Percentiles rank a stretch among this genome's conserved stretches.
These are phyloP conservation scores for Aromia moschata DNA, from an alignment of 2,888 invertebrate species.

Conservation along the genomic window DNA sequence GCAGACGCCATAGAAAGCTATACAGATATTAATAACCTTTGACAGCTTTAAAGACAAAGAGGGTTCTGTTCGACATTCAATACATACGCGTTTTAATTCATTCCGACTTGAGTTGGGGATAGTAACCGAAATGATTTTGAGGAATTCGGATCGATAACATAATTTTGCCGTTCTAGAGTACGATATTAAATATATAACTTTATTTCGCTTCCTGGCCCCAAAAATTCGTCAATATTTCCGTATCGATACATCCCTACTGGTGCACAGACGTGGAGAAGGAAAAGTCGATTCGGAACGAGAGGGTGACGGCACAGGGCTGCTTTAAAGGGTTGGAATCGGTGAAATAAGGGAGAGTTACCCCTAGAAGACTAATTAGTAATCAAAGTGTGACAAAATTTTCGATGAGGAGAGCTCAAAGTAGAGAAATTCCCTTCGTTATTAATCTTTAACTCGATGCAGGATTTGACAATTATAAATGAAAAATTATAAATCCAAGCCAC, in stretches of 20 bases:
- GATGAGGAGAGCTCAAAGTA: constrained; percentile 46
- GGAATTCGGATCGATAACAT: constrained; percentile 27
- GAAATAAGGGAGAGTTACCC: constrained; percentile 61
- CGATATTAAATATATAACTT: constrained; percentile 8
- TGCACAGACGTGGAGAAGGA: constrained; percentile 21
- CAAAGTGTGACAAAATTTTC: constrained; percentile 65
- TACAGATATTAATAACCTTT: constrained; percentile 53
- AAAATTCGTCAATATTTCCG: background rate
- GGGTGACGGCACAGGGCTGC: constrained; percentile 41
- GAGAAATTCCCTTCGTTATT: constrained; percentile 44
- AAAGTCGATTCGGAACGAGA: constrained; percentile 35
- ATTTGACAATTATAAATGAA: constrained; percentile 41
- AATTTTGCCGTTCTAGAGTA: background rate
- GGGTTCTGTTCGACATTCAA: constrained; percentile 40
- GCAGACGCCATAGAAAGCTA: constrained; percentile 33
- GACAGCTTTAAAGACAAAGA: constrained; percentile 53
- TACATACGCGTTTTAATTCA: constrained; percentile 46
- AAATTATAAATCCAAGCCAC: constrained; percentile 29
- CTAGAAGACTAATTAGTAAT: constrained; percentile 70
- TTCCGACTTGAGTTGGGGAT: constrained; percentile 22
- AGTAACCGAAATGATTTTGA: constrained; percentile 26
- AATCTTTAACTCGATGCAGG: constrained; percentile 43
- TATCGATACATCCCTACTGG: constrained; percentile 2
- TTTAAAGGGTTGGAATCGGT: constrained; percentile 62
- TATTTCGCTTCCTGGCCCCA: too few relatives aligned